Evolutionary conservation across 2,113 vertebrate genomes (phyloP).

Genomic region (Caranx melampygus): DNA sequence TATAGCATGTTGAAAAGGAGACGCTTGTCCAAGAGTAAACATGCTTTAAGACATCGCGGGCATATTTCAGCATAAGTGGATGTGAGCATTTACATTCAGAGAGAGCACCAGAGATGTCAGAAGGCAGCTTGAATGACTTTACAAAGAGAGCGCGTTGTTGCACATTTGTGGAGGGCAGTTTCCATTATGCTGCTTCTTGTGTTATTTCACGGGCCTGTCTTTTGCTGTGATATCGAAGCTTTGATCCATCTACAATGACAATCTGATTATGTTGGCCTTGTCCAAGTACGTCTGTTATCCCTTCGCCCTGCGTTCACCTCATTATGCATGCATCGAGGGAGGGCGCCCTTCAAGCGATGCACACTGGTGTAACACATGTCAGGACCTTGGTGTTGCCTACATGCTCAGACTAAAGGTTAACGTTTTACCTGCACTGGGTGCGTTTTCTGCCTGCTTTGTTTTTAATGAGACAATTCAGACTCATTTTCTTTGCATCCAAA

Average conservation of each 20-base stretch:
- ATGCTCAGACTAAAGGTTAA: slow-evolving; percentile 52
- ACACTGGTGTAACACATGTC: slow-evolving; percentile 40
- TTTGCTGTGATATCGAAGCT: slow-evolving; percentile 17
- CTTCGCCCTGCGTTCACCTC: slow-evolving; percentile 30
- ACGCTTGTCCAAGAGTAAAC: slow-evolving; percentile 28
- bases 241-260: slow-evolving; percentile 49
- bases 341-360: slow-evolving; percentile 58
- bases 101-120: slow-evolving; percentile 12
- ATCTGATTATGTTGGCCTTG: slow-evolving; percentile 46
- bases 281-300: slow-evolving; percentile 41
- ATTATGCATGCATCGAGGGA: slow-evolving; percentile 51
- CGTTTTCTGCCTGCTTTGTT: slow-evolving; percentile 25
- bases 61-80: slow-evolving; percentile 18
- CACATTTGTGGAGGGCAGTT: slow-evolving; percentile 24
- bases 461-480: slow-evolving; percentile 34
- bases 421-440: slow-evolving; percentile 14
- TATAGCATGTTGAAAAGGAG: slow-evolving; percentile 11
- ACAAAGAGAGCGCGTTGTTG: slow-evolving; percentile 23
- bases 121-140: slow-evolving; percentile 24
- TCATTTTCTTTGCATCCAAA: slow-evolving; percentile 9
- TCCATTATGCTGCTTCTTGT: slow-evolving; percentile 1
- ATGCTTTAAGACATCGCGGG: slow-evolving; percentile 15
- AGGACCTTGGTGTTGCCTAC: slow-evolving; percentile 44
- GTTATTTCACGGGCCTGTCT: not conserved
- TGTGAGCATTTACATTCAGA: slow-evolving; percentile 50